Base-by-base conservation (phyloP, 2,888 invertebrate genomes). In the Punctoribates punctum region DNA sequence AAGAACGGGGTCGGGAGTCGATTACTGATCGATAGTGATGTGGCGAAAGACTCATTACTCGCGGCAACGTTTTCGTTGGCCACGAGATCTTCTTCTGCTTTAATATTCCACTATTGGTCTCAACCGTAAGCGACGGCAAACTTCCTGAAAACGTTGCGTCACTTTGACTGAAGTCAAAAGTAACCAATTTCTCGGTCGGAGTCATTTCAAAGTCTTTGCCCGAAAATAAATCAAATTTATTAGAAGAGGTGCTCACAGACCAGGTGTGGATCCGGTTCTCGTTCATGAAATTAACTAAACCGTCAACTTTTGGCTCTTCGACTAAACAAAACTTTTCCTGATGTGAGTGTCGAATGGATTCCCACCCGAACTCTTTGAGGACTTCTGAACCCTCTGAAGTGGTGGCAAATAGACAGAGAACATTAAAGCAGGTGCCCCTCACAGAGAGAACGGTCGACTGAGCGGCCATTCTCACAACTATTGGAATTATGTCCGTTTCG, bases 401-500 rank as follows among this genome's bases (percentile, higher is more conserved):
- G 77, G 91, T 91, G 0, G 91, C 91, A 70, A 96, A 88, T 46
- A 96, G 86, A 34, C 94, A 91, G n/a, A 94, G 86, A 8, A 90
- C 90, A 83, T 93, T 94, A 84, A 94, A 92, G 0, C 94, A 92
- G 0, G 94, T 94, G 1, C 85, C 94, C 78, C 95, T 88, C 73
- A 97, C 88, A 0, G 95, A 91, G 83, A 94, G 94, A 57, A 96
- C 91, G 4, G 89, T 88, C 83, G 91, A 90, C 80, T 88, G 88
- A 82, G 91, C 91, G 0, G 93, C 94, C 79, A 96, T 84, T 73
- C 88, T 83, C 78, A 93, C 85, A 13, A 85, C 81, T 38, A 83
- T 82, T 77, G 86, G 85, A 65, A 88, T 82, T n/a, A 88, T 83
- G 73, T 85, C 85, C 62, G 88, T 84, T 48, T 87, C 86, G 82